Evolutionary conservation across 2,797 vertebrate genomes (phyloP), one percentile per base, ranked within the genome.

Genomic region (Molothrus aeneus): DNA sequence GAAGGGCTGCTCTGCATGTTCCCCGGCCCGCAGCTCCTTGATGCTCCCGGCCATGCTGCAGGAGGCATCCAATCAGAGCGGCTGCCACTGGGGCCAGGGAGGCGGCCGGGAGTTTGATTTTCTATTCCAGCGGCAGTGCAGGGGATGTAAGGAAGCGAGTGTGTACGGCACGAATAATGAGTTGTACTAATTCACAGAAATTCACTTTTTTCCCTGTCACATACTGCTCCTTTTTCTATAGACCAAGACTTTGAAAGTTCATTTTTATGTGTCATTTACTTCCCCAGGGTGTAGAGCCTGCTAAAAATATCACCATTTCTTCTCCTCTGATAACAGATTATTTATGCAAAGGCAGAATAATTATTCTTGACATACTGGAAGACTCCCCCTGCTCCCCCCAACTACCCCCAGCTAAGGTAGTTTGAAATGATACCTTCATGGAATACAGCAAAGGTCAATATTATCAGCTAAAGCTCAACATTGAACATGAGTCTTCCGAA

Each of bases 61-160:
- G 97, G 98, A 96, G 97, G 97, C 93, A 95, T 97, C 97, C 97
- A 98, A 98, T 98, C 97, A 98, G 97, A 97, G 96, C 53, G 25
- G 94, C 93, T 4, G 96, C 97, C 93, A 96, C 97, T 90, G 97
- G 79, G 97, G 92, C 97, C 86, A 56, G 95, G 95, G 96, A 97
- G 95, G 95, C 38, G 59, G 96, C 97, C 95, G 90, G 69, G 8
- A 95, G 93, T 87, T 97, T 97, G 96, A 96, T 97, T 95, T 96
- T 92, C 95, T 96, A 94, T 96, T 96, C 57, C 91, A 91, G 97
- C 95, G 72, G 88, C 90, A 96, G 97, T 72, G 96, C 93, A 86
- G 94, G 96, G 94, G 96, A 94, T 88, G 96, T 93, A 92, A 97
- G 93, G 91, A 96, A 95, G 93, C 90, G 85, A 92, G 97, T 93